Evolutionary conservation across 2,888 invertebrate genomes (phyloP).

Genomic region (Craniophora ligustri): DNA sequence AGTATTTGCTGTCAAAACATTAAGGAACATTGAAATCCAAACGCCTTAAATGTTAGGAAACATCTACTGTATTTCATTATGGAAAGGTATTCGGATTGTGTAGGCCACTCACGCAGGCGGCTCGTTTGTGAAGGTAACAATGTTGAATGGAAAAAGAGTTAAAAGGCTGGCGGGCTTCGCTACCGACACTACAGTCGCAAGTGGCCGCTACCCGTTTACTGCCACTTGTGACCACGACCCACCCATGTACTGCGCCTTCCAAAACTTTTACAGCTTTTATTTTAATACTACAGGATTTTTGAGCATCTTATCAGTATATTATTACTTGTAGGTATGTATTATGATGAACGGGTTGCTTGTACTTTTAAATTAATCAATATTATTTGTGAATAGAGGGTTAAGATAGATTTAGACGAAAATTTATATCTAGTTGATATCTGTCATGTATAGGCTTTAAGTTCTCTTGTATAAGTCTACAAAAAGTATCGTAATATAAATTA

Average conservation of each 20-base stretch:
- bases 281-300: conserved; percentile 20
- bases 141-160: conserved; percentile 84
- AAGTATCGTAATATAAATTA: no score
- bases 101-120: conserved; percentile 78
- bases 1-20: conserved; percentile 38
- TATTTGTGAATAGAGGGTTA: no score
- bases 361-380: no score
- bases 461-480: no score
- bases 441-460: no score
- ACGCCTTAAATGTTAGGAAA: conserved; percentile 47
- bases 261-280: conserved; percentile 34
- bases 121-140: conserved; percentile 85
- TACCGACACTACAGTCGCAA: conserved; percentile 58
- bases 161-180: conserved; percentile 68
- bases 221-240: conserved; percentile 49
- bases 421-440: no score
- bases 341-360: no score
- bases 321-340: no score
- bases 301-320: no score
- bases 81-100: conserved; percentile 71
- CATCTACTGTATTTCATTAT: conserved; percentile 59
- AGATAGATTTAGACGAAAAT: no score
- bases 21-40: conserved; percentile 40
- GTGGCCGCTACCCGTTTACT: conserved; percentile 48
- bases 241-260: conserved; percentile 26